These are phyloP conservation scores for Heteropelma amictum DNA, from an alignment of 2,888 invertebrate genomes.

Conservation along the genomic window DNA sequence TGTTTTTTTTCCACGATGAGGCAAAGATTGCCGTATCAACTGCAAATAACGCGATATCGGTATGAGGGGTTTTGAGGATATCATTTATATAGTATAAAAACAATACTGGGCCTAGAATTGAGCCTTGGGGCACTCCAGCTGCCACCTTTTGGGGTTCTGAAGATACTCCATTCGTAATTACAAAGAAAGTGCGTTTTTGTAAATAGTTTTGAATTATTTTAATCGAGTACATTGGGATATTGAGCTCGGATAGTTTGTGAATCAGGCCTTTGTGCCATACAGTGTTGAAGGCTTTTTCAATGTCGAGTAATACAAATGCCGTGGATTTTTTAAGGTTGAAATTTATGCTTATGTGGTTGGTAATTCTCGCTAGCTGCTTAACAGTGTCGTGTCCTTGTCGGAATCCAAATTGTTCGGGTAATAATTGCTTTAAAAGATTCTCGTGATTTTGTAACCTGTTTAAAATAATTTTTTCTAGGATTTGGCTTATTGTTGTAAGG, in stretches of 20 bases:
- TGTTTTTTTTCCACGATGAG: not conserved
- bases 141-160: slow-evolving; percentile 51
- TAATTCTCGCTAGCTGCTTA: too few species aligned
- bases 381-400: too few species aligned
- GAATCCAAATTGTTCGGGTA: too few species aligned
- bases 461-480: too few species aligned
- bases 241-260: slow-evolving; percentile 39
- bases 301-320: slow-evolving; percentile 57
- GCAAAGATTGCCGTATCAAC: not conserved
- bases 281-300: slow-evolving; percentile 62
- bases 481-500: too few species aligned
- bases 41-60: not conserved
- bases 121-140: not conserved
- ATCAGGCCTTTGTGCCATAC: slow-evolving; percentile 47
- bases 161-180: slow-evolving; percentile 50
- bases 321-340: slow-evolving; percentile 57
- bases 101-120: not conserved
- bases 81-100: slow-evolving; percentile 25
- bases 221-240: not conserved
- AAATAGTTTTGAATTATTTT: not conserved
- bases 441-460: too few species aligned
- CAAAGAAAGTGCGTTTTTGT: not conserved
- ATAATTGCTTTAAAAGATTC: too few species aligned
- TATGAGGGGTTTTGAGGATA: not conserved
- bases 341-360: slow-evolving; percentile 26